phyloP scores from a whole-genome alignment of 2,797 vertebrate species.

The Champsocephalus esox region DNA sequence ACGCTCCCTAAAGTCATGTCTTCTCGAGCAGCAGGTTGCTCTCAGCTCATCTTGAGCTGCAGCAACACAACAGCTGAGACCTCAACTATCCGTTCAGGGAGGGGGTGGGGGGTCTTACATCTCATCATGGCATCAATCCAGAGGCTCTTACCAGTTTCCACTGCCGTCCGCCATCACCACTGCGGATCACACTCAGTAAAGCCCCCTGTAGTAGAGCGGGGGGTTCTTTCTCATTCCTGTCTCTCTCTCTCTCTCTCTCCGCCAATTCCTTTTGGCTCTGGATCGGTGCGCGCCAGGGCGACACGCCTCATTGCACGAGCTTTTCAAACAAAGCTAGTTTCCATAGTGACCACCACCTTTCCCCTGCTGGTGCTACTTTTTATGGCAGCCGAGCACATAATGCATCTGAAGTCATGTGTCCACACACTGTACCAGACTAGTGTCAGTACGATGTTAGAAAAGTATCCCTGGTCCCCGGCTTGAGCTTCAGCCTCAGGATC shows the following conservation, averaged over 20 bases:
- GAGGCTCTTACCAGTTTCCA: slow-evolving; percentile 1
- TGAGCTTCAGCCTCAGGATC: too few relatives aligned
- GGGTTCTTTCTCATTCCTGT: slow-evolving; percentile 16
- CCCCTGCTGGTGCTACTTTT: slow-evolving; percentile 44
- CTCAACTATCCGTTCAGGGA: slow-evolving; percentile 27
- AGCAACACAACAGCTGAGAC: slow-evolving; percentile 49
- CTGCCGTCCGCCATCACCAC: slow-evolving; percentile 26
- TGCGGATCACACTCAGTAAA: slow-evolving; percentile 14
- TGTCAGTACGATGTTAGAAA: too few relatives aligned
- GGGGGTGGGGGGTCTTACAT: slow-evolving; percentile 25
- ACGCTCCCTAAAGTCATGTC: slow-evolving; percentile 8
- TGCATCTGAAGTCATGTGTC: slow-evolving; percentile 45
- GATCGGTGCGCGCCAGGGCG: slow-evolving; percentile 48
- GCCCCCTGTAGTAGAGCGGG: slow-evolving; percentile 6
- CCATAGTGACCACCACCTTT: slow-evolving; percentile 77
- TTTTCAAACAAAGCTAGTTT: slow-evolving; percentile 80
- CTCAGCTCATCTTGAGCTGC: slow-evolving; percentile 26
- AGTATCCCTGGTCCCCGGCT: too few relatives aligned
- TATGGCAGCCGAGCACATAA: slow-evolving; percentile 61
- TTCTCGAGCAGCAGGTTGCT: slow-evolving; percentile 28
- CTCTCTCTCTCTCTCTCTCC: background rate
- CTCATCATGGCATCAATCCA: slow-evolving; percentile 36
- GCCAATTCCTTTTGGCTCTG: slow-evolving; percentile 41
- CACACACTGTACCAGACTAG: too few relatives aligned
- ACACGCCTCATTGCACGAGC: slow-evolving; percentile 58